Conservation (phyloP, 2,797 vertebrate genomes). For the Benthosema pterotum region DNA sequence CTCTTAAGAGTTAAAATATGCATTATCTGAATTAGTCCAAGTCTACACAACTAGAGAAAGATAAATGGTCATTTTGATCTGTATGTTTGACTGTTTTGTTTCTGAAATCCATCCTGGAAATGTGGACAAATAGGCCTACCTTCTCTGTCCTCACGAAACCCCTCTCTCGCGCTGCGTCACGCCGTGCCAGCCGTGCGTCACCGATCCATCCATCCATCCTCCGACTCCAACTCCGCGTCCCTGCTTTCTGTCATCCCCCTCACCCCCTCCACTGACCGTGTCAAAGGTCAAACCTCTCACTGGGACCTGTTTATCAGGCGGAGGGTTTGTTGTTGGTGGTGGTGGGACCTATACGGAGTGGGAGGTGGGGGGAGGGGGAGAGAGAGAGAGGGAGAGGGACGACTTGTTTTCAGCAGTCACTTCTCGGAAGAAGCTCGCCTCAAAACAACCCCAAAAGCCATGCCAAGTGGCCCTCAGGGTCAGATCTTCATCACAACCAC, state of each 20-base stretch:
- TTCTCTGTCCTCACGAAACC: neutral
- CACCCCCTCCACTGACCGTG: slow-evolving; percentile 41
- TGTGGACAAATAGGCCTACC: too few species aligned
- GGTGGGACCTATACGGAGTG: slow-evolving; percentile 46
- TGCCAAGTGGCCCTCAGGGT: slow-evolving; percentile 46
- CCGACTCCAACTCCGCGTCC: slow-evolving; percentile 34
- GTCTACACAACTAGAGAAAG: too few species aligned
- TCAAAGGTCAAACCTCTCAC: slow-evolving; percentile 65
- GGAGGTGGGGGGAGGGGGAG: slow-evolving; percentile 4
- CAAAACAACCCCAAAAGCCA: slow-evolving; percentile 4
- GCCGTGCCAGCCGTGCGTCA: slow-evolving; percentile 7
- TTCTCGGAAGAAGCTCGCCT: slow-evolving; percentile 44
- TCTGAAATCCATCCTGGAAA: too few species aligned
- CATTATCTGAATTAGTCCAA: too few species aligned
- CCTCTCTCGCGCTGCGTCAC: neutral
- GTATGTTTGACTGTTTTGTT: too few species aligned
- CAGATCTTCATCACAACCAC: slow-evolving; percentile 19
- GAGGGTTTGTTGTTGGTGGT: slow-evolving; percentile 51
- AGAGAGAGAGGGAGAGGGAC: neutral
- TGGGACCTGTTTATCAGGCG: slow-evolving; percentile 66
- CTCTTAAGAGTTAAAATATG: too few species aligned
- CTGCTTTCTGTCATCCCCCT: slow-evolving; percentile 55
- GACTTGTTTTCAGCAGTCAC: slow-evolving; percentile 54
- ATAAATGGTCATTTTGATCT: too few species aligned
- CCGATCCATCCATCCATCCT: slow-evolving; percentile 38